Evolutionary conservation across 2,888 invertebrate genomes (phyloP).

Genomic region (Siphlonurus alternatus): DNA sequence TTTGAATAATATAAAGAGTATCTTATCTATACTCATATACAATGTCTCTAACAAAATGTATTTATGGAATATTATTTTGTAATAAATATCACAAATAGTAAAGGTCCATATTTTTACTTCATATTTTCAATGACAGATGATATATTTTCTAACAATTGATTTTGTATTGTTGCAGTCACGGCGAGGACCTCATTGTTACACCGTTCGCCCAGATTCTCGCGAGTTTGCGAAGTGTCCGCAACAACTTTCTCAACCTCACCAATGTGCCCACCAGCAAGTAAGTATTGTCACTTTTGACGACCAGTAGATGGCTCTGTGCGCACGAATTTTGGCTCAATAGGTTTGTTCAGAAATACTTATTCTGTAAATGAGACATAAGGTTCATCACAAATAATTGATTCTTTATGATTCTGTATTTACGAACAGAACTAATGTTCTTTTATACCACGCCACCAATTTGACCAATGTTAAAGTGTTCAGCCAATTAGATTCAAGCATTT

Average conservation of each 20-base stretch:
- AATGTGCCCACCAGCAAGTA: constrained; percentile 79
- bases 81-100: no score
- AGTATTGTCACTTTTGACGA: constrained; percentile 31
- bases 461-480: no score
- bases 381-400: no score
- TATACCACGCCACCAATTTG: no score
- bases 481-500: no score
- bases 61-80: no score
- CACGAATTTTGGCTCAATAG: neutral
- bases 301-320: neutral
- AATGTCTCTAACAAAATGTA: no score
- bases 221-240: constrained; percentile 93
- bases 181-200: constrained; percentile 98
- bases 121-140: no score
- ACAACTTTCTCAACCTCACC: constrained; percentile 94
- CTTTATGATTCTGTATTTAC: neutral
- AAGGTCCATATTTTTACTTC: no score
- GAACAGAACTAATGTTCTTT: neutral
- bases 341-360: neutral
- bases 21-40: no score
- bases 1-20: no score
- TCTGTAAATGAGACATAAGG: neutral
- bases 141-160: no score
- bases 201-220: constrained; percentile 99
- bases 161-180: constrained; percentile 51